Evolutionary conservation across 2,797 vertebrate genomes (phyloP).

Genomic region (Notamacropus eugenii): DNA sequence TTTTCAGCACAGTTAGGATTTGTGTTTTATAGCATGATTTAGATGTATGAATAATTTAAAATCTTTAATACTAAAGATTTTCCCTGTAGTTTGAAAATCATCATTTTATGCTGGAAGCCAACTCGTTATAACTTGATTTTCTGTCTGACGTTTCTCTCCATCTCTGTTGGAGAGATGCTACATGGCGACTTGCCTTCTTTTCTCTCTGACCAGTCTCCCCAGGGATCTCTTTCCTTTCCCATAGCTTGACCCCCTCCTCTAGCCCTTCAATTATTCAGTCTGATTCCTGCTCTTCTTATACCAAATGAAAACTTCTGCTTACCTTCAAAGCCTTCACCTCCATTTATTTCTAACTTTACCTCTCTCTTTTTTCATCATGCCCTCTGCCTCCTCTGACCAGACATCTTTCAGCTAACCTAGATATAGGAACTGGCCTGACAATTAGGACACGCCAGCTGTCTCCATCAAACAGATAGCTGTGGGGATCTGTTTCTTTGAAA

Average conservation of each 20-base stretch:
- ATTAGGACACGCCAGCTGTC: background rate
- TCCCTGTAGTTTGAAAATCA: slow-evolving; percentile 1
- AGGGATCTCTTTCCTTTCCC: background rate
- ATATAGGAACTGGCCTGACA: background rate
- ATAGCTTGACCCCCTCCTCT: background rate
- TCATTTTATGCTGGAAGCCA: background rate
- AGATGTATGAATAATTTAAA: background rate
- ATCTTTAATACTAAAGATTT: slow-evolving; percentile 4
- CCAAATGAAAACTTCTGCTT: background rate
- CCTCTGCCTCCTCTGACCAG: background rate
- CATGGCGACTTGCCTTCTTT: background rate
- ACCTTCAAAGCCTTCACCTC: background rate
- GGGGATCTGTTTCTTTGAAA: background rate
- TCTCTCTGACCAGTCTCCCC: background rate
- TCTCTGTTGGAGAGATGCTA: background rate
- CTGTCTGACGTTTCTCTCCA: background rate
- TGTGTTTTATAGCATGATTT: background rate
- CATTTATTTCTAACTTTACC: background rate
- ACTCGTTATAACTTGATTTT: background rate
- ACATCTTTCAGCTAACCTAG: background rate
- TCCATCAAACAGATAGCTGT: background rate
- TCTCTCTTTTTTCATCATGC: background rate
- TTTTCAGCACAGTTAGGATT: background rate
- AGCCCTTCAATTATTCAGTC: background rate
- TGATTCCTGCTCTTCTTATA: background rate